A percentile compares a stretch with the other conserved stretches of the same genome.
These are phyloP conservation scores for Leucophenga varia DNA, from an alignment of 1,140 invertebrate genomes.

Conservation along the genomic window DNA sequence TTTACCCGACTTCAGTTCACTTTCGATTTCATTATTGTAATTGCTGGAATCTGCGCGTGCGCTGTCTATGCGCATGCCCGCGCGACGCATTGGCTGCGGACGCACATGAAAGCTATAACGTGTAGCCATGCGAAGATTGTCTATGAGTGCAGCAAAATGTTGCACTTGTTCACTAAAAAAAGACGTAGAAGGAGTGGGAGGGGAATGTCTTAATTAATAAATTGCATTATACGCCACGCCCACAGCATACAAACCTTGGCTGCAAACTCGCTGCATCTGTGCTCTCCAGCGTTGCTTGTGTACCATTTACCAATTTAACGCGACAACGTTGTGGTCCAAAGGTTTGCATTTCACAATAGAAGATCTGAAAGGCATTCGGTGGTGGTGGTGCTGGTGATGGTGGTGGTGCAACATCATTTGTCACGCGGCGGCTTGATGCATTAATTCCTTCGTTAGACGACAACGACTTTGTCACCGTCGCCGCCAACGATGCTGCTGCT, in stretches of 20 bases:
- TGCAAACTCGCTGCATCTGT: no score
- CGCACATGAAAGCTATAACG: constrained; percentile 76
- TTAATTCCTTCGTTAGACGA: constrained; percentile 12
- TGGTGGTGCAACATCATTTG: no score
- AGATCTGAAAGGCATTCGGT: constrained; percentile 63
- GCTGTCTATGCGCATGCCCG: constrained; percentile 38
- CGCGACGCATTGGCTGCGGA: constrained; percentile 48
- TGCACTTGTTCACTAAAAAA: constrained; percentile 27
- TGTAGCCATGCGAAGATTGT: constrained; percentile 72
- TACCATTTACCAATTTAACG: constrained; percentile 61
- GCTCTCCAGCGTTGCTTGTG: constrained; percentile 2
- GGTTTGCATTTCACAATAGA: constrained; percentile 73
- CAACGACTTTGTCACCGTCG: constrained; percentile 18
- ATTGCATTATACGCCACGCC: no score
- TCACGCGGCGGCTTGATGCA: no score
- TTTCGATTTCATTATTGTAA: constrained; percentile 45
- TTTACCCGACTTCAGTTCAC: constrained; percentile 21
- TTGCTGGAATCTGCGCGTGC: constrained; percentile 36
- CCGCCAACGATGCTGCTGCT: constrained; percentile 1
- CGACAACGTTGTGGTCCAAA: constrained; percentile 74
- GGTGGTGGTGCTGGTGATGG: constrained; percentile 12
- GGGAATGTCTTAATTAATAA: no score
- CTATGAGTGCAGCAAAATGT: constrained; percentile 61
- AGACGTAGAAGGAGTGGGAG: background rate
- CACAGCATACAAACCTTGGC: no score